Base-by-base conservation (phyloP, 2,797 vertebrate species). In the Poeciliopsis turneri region DNA sequence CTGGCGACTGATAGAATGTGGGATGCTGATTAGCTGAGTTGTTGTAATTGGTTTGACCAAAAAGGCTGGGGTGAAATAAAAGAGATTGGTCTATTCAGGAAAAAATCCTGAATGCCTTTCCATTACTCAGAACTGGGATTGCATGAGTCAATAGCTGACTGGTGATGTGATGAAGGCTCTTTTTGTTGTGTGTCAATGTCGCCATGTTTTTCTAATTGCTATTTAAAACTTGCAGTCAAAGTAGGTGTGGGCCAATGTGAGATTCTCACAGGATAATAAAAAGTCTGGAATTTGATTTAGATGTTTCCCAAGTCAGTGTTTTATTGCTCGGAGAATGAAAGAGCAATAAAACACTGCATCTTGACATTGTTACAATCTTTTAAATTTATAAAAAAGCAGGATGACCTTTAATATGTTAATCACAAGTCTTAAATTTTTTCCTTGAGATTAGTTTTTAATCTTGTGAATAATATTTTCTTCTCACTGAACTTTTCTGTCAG, bases 11-110 rank as follows among this genome's bases (percentile, higher is more conserved):
- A 70, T 45, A 30, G 84, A 85, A 86, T 81, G 85, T 64, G 75
- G 86, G 79, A 86, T 76, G 78, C 86, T 88, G 88, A 89, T 88
- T 87, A 89, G 85, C 55, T 86, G 84, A 88, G 80, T 81, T 84
- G 85, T 82, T 85, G 66, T 85, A 88, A 90, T 82, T 87, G 87
- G 87, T 84, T 81, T 46, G 77, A 78, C 85, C 76, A 87, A 86
- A 92, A 82, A 86, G 83, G 59, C 80, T 72, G 2, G 57, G 75
- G 76, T 53, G 80, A 76, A 88, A 88, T 87, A 88, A 86, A 91
- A 70, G 23, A 70, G 39, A 45, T 86, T 88, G 80, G 16, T 28
- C 81, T 72, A 74, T 18, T 39, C 73, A 74, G 69, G 49, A 81
- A 46, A 77, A 64, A 74, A 4, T 72, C 51, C 39, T 82, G 76